A percentile compares a stretch with the other conserved stretches of the same genome.
phyloP scores from a whole-genome alignment of 2,888 invertebrate genomes.

The Lysandra coridon region DNA sequence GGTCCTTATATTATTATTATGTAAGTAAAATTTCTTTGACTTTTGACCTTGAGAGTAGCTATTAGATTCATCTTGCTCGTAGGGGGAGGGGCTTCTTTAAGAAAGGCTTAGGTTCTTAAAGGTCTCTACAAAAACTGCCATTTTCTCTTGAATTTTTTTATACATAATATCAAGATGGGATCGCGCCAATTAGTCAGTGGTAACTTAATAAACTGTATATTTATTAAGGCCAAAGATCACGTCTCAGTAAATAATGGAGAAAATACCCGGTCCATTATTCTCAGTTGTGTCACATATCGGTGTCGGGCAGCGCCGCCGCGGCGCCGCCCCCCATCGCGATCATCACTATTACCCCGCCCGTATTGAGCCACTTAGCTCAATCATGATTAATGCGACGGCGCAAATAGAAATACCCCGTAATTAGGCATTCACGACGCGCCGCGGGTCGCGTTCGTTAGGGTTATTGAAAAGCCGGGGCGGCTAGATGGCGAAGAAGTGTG shows the following conservation, averaged over 20 bases:
- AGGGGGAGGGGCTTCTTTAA: too few relatives aligned
- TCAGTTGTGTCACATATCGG: constrained; percentile 45
- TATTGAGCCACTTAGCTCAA: constrained; percentile 82
- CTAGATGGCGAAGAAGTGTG: neutral
- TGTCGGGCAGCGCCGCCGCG: constrained; percentile 64
- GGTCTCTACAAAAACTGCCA: too few relatives aligned
- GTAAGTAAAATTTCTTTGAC: too few relatives aligned
- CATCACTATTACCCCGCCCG: constrained; percentile 77
- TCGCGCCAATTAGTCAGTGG: too few relatives aligned
- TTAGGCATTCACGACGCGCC: constrained; percentile 76
- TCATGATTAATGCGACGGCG: constrained; percentile 79
- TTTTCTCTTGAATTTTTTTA: too few relatives aligned
- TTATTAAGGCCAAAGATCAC: neutral
- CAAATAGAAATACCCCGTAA: constrained; percentile 79
- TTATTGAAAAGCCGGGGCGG: constrained; percentile 32
- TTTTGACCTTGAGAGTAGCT: too few relatives aligned
- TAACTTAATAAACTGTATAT: neutral
- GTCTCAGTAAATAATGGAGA: neutral
- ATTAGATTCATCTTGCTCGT: too few relatives aligned
- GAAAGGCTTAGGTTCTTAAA: too few relatives aligned
- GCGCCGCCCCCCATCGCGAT: constrained; percentile 76
- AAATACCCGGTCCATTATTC: neutral
- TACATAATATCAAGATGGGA: too few relatives aligned
- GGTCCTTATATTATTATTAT: too few relatives aligned
- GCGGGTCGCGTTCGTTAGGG: constrained; percentile 61